Evolutionary conservation across 1,140 invertebrate species (phyloP).

Genomic region (Macrotrachela quadricornifera): DNA sequence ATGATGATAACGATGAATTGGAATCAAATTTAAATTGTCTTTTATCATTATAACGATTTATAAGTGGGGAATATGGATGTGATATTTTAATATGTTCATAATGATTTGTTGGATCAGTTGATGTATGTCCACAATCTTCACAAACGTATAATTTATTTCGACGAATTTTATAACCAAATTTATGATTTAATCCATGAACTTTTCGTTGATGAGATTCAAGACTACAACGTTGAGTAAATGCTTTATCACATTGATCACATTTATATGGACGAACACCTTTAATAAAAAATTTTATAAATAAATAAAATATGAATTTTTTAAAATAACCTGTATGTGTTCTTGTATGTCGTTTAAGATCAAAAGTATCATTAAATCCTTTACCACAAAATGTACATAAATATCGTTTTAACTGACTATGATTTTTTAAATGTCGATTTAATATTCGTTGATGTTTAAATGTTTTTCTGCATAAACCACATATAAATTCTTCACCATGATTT

Average conservation of each 20-base stretch:
- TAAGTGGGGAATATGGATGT: conserved; percentile 79
- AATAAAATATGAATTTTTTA: background rate
- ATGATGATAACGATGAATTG: no score
- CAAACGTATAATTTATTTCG: conserved; percentile 85
- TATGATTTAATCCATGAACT: conserved; percentile 87
- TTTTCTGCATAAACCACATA: conserved; percentile 71
- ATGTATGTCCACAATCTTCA: conserved; percentile 95
- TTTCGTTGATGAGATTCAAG: conserved; percentile 93
- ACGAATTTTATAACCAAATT: conserved; percentile 89
- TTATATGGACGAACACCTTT: conserved; percentile 87
- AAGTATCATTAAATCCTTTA: conserved; percentile 98
- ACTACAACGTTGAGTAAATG: conserved; percentile 97
- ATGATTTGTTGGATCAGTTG: conserved; percentile 76
- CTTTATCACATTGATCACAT: conserved; percentile 85
- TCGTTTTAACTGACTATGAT: conserved; percentile 89
- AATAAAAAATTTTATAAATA: conserved; percentile 12
- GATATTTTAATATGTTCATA: conserved; percentile 83
- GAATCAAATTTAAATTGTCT: conserved; percentile 23
- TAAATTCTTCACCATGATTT: no score
- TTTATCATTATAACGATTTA: conserved; percentile 83
- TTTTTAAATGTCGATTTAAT: conserved; percentile 93
- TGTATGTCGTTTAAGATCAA: conserved; percentile 93
- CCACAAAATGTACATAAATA: conserved; percentile 97
- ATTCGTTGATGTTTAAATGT: conserved; percentile 77
- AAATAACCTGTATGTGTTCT: conserved; percentile 76